Percentiles rank a stretch among this genome's conserved stretches.
Conservation (phyloP, 92 coral and sea anemone genomes). For the Pocillopora meandrina region DNA sequence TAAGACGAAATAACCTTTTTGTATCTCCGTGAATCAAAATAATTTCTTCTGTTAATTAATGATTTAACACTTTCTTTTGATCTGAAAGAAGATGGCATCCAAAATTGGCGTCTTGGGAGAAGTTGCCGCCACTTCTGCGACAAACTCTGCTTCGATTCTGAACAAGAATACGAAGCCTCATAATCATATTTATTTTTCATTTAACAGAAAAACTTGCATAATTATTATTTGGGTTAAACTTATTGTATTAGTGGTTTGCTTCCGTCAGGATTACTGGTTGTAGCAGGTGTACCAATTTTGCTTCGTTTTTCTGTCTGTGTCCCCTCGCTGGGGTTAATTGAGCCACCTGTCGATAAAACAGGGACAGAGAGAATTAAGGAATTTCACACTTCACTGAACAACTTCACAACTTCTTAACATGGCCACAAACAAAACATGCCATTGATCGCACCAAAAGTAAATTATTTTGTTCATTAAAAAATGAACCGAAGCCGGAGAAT, state of each 20-base stretch:
- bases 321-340: background rate
- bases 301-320: background rate
- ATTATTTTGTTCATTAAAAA: too few relatives aligned
- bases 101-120: background rate
- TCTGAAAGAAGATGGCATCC: background rate
- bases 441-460: background rate
- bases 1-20: background rate
- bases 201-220: background rate
- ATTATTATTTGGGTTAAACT: background rate
- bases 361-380: background rate
- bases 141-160: background rate
- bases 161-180: background rate
- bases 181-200: constrained; percentile 10
- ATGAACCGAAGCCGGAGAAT: too few relatives aligned
- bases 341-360: background rate
- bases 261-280: constrained; percentile 15
- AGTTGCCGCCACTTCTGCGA: background rate
- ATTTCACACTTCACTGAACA: background rate
- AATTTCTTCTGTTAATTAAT: constrained; percentile 5
- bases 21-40: background rate
- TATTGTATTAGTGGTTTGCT: background rate
- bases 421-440: background rate
- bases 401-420: background rate
- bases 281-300: constrained; percentile 10
- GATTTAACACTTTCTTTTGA: constrained; percentile 8